Conservation (phyloP, 1,140 invertebrate genomes). For the Bilobella aurantiaca region DNA sequence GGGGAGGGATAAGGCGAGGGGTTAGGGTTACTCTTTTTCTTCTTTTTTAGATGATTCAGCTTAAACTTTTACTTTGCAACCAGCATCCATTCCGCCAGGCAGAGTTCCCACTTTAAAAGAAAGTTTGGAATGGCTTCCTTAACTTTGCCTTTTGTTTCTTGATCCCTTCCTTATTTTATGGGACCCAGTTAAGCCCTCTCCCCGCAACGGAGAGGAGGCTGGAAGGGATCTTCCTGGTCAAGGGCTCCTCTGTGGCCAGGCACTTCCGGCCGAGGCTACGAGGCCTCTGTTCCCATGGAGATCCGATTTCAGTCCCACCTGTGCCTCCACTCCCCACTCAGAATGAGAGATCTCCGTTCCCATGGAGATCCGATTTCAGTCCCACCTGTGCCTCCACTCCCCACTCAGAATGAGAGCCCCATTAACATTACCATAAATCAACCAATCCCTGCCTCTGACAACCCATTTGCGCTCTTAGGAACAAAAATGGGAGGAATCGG, state of each 20-base stretch:
- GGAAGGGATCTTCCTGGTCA: too few relatives aligned
- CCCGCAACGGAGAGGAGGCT: too few relatives aligned
- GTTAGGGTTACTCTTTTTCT: conserved; percentile 20
- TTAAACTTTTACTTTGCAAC: conserved; percentile 27
- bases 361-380: conserved; percentile 10
- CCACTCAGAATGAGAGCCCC: conserved; percentile 15
- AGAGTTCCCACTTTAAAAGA: background rate
- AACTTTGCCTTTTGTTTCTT: too few relatives aligned
- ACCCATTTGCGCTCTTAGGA: conserved; percentile 24
- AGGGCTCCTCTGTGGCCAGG: too few relatives aligned
- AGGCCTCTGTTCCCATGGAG: background rate
- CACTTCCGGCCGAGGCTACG: background rate
- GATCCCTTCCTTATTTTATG: too few relatives aligned
- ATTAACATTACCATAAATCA: conserved; percentile 37
- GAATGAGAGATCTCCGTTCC: background rate
- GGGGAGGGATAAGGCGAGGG: conserved; percentile 32
- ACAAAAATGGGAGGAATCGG: conserved; percentile 28
- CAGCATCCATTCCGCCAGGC: background rate
- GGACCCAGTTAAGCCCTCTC: too few relatives aligned
- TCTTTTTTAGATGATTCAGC: conserved; percentile 34
- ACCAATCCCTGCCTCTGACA: conserved; percentile 34
- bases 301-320: conserved; percentile 18
- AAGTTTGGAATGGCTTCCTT: too few relatives aligned
- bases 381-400: conserved; percentile 15
- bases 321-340: background rate